Conservation (phyloP, 1,140 invertebrate species). For the Drosophila trapezifrons region DNA sequence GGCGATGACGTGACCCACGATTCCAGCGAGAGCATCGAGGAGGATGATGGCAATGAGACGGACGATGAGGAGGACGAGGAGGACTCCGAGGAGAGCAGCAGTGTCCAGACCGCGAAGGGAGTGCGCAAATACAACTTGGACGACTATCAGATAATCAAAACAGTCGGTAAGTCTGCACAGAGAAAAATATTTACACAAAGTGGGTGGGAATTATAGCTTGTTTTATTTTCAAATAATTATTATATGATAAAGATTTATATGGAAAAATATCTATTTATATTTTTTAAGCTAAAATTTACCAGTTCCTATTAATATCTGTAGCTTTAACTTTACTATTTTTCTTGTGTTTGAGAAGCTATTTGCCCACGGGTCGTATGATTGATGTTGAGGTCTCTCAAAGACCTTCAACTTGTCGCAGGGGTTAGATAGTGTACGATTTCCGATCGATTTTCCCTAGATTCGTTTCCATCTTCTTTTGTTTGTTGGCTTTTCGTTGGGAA, state of each 20-base stretch:
- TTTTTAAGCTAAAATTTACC: neutral
- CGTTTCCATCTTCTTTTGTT: slow-evolving; percentile 28
- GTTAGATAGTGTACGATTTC: slow-evolving; percentile 21
- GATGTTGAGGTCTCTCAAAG: slow-evolving; percentile 36
- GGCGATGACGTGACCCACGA: slow-evolving; percentile 64
- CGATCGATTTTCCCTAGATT: slow-evolving; percentile 29
- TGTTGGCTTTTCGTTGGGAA: slow-evolving; percentile 41
- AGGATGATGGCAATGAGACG: slow-evolving; percentile 79
- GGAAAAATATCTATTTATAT: neutral
- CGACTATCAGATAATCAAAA: slow-evolving; percentile 92
- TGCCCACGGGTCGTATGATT: slow-evolving; percentile 35
- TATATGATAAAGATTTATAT: neutral
- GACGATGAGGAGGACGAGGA: slow-evolving; percentile 78
- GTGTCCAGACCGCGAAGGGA: slow-evolving; percentile 87
- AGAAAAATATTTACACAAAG: neutral
- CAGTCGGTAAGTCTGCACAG: slow-evolving; percentile 88
- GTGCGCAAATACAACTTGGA: slow-evolving; percentile 89
- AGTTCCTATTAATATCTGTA: no score
- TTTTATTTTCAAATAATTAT: neutral
- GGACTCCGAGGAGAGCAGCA: slow-evolving; percentile 83
- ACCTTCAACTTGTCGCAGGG: slow-evolving; percentile 49
- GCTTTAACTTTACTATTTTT: neutral
- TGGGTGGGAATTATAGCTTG: no score
- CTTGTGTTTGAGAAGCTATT: slow-evolving; percentile 12
- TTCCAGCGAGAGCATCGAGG: slow-evolving; percentile 72